These are phyloP conservation scores for Empis stercorea DNA, from an alignment of 2,888 invertebrate genomes.

Conservation along the genomic window DNA sequence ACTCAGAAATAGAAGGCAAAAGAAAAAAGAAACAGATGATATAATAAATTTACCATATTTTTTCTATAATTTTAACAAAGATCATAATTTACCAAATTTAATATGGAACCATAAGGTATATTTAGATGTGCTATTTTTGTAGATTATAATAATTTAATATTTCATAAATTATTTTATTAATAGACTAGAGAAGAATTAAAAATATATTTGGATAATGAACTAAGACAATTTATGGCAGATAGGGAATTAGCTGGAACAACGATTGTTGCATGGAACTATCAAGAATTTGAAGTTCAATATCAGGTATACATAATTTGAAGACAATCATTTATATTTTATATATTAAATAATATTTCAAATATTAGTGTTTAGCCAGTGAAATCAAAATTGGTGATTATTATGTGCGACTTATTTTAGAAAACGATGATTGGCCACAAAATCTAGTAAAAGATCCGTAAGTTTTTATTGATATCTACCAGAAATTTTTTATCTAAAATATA, in stretches of 20 bases:
- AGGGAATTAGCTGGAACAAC: constrained; percentile 72
- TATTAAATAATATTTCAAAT: not conserved
- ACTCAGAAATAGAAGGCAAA: constrained; percentile 68
- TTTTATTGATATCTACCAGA: not conserved
- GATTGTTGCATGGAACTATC: constrained; percentile 94
- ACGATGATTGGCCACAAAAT: constrained; percentile 71
- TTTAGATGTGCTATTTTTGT: not conserved
- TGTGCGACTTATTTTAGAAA: constrained; percentile 82
- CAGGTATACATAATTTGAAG: constrained; percentile 34
- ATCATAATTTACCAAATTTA: constrained; percentile 90
- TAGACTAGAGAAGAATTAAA: constrained; percentile 93
- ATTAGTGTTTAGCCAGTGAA: constrained; percentile 78
- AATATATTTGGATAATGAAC: constrained; percentile 83
- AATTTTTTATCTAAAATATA: constrained; percentile 1
- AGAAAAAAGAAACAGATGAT: constrained; percentile 31
- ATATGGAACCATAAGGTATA: constrained; percentile 96
- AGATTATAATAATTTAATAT: not conserved
- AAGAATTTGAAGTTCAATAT: constrained; percentile 91
- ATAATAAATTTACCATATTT: constrained; percentile 56
- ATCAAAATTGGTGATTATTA: constrained; percentile 98
- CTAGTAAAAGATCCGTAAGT: constrained; percentile 85
- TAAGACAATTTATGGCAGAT: constrained; percentile 78
- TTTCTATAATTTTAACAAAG: constrained; percentile 87
- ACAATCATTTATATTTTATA: not conserved
- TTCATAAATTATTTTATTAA: constrained; percentile 1